Conservation (phyloP, 2,797 vertebrate species). For the Enteromius anoplus region DNA sequence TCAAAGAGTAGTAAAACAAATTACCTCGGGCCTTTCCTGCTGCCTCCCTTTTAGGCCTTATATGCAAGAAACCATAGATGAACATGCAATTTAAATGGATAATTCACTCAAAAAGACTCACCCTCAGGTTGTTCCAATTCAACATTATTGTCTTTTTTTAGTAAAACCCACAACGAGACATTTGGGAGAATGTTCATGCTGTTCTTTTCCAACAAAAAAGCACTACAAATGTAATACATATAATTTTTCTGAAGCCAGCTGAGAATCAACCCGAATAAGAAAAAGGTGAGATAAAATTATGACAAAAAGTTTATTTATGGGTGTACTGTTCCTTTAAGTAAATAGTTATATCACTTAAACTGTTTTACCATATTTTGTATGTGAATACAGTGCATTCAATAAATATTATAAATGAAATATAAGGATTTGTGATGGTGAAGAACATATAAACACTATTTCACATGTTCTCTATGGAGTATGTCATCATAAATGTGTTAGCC, state of each 20-base stretch:
- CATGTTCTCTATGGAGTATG: not conserved
- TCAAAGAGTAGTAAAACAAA: slow-evolving; percentile 61
- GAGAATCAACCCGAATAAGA: not conserved
- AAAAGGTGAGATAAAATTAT: not conserved
- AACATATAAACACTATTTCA: not conserved
- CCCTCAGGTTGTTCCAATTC: not conserved
- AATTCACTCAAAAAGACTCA: not conserved
- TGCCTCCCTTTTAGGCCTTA: slow-evolving; percentile 16
- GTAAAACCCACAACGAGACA: not conserved
- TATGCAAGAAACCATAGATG: not conserved
- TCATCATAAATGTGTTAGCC: not conserved
- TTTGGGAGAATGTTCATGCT: not conserved
- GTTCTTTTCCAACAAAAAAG: not conserved
- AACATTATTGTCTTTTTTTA: not conserved
- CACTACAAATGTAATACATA: not conserved
- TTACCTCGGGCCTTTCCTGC: slow-evolving; percentile 47
- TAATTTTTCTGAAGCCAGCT: no score
- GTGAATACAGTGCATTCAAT: not conserved
- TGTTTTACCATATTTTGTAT: not conserved
- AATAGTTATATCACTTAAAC: not conserved
- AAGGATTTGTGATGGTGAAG: not conserved
- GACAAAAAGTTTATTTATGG: not conserved
- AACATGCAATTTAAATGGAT: not conserved
- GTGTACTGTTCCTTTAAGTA: no score
- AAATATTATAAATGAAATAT: not conserved